Base-by-base conservation (phyloP, 1,140 invertebrate species). In the Eueides isabella region DNA sequence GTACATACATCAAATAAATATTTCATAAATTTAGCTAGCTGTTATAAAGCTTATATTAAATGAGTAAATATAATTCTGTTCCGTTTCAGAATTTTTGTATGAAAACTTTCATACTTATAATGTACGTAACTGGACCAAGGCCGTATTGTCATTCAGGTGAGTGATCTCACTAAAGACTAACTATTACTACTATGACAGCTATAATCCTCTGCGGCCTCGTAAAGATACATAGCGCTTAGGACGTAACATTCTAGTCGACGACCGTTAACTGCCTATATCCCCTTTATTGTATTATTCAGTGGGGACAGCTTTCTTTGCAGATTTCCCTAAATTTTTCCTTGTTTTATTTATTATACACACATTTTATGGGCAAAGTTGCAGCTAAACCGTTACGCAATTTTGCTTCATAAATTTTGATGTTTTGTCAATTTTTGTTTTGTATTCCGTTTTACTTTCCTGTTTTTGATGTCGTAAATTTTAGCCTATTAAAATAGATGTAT, bases 141-240 rank as follows among this genome's bases (percentile, higher is more conserved):
- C 16, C 41, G 14, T 41, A 41, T 41, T 2, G 38, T 41, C 38
- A n/a, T 41, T 41, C 16, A n/a, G 38, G 38, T n/a, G 38, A 41
- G 38, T 41, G 38, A 41, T 41, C 38, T n/a, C 38, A 41, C 38
- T 41, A 41, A 41, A 41, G 38, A 41, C 38, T n/a, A 41, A 41
- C 38, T 41, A 41, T n/a, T 41, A 41, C 38, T 44, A 44, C 38
- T 44, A 44, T 44, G 41, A 44, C 41, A 28, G 35, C 41, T 4
- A 33, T 19, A 28, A 72, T 48, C 35, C 35, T 73, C 62, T 19
- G 44, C 62, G 67, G 73, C 61, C 70, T 75, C 71, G 64, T 78
- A 78, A 75, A 78, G 70, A 72, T 78, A 72, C 69, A 71, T 72
- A 67, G 75, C 61, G 33, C 48, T 68, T 26, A 48, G 35, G 71